Evolutionary conservation across 2,888 invertebrate genomes (phyloP).

Genomic region (Mythimna pallens): DNA sequence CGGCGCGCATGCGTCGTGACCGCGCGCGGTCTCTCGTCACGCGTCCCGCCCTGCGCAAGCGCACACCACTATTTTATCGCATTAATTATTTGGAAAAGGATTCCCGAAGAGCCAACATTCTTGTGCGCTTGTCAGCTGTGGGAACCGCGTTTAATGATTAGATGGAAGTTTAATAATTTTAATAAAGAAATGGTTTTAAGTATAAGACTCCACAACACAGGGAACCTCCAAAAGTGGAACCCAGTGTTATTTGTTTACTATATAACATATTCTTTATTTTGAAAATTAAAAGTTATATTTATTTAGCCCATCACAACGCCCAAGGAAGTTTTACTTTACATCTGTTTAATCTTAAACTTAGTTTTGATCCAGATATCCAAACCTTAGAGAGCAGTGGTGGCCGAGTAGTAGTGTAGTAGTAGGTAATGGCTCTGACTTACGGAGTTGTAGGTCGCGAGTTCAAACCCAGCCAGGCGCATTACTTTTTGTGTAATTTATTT

Average conservation of each 20-base stretch:
- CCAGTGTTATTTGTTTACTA: not conserved
- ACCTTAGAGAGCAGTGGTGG: too few relatives aligned
- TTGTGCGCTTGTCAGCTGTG: constrained; percentile 80
- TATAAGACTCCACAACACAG: not conserved
- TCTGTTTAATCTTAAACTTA: not conserved
- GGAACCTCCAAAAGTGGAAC: not conserved
- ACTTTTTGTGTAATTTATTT: too few relatives aligned
- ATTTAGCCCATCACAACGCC: not conserved
- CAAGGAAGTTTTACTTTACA: not conserved
- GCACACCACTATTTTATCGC: constrained; percentile 89
- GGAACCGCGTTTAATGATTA: constrained; percentile 70
- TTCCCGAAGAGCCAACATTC: constrained; percentile 84
- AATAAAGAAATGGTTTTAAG: constrained; percentile 8
- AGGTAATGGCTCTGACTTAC: too few relatives aligned
- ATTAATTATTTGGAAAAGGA: constrained; percentile 90
- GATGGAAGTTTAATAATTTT: constrained; percentile 32
- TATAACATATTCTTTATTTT: not conserved
- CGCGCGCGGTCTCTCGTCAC: constrained; percentile 88
- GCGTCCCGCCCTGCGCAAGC: constrained; percentile 79
- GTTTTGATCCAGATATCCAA: not conserved
- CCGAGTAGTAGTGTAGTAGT: too few relatives aligned
- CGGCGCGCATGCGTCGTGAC: constrained; percentile 88
- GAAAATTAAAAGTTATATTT: not conserved
- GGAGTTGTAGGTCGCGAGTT: too few relatives aligned
- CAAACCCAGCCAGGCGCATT: too few relatives aligned